A percentile compares a stretch with the other conserved stretches of the same genome.
Evolutionary conservation across 2,797 vertebrate species (phyloP).

Genomic region (Etheostoma perlongum): DNA sequence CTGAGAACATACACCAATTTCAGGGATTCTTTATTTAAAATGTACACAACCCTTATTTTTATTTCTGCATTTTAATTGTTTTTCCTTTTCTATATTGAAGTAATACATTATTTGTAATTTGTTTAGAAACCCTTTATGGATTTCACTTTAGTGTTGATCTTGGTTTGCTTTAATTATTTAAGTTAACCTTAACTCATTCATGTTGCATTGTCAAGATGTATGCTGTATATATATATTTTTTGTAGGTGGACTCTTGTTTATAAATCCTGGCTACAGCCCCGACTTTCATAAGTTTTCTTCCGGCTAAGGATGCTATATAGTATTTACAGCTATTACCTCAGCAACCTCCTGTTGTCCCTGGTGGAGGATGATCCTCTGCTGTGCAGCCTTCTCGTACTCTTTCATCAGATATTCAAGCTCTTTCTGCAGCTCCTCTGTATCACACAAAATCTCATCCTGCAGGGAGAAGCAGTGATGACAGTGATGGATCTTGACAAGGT

Average conservation of each 20-base stretch:
- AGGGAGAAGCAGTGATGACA: conserved; percentile 45
- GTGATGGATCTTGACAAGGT: conserved; percentile 25
- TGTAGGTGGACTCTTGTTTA: background rate
- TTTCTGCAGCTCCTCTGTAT: conserved; percentile 67
- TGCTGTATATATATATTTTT: background rate
- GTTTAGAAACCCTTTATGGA: too few relatives aligned
- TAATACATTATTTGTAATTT: too few relatives aligned
- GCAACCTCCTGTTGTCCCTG: conserved; percentile 74
- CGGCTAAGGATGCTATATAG: background rate
- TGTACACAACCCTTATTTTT: too few relatives aligned
- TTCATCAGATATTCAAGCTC: conserved; percentile 72
- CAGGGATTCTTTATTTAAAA: too few relatives aligned
- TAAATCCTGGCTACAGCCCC: background rate
- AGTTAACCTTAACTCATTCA: too few relatives aligned
- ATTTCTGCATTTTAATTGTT: too few relatives aligned
- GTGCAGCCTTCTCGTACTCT: conserved; percentile 64
- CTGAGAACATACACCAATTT: too few relatives aligned
- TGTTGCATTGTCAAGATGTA: too few relatives aligned
- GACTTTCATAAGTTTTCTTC: background rate
- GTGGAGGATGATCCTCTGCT: conserved; percentile 71
- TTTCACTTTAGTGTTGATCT: too few relatives aligned
- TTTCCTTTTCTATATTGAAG: too few relatives aligned
- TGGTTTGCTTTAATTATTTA: too few relatives aligned
- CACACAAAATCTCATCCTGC: conserved; percentile 80
- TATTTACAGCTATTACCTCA: conserved; percentile 67